Evolutionary conservation across 2,797 vertebrate species (phyloP).

Genomic region (Carapus acus): DNA sequence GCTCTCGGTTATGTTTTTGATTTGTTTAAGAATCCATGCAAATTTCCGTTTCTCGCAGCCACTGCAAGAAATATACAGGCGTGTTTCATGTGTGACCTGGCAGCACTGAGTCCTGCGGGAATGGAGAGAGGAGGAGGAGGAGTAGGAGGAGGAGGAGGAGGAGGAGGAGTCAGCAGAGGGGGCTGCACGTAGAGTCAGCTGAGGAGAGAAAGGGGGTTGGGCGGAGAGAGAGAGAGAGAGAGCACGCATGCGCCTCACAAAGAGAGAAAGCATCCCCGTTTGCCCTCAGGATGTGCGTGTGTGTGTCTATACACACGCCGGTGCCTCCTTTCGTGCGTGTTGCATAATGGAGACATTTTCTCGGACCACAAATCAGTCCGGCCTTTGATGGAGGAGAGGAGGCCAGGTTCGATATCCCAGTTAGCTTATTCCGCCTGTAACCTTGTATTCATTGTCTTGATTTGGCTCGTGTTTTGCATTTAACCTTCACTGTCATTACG

Average conservation of each 20-base stretch:
- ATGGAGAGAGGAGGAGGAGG: too few species aligned
- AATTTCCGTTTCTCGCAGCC: conserved; percentile 4
- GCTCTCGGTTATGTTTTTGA: too few species aligned
- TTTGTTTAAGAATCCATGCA: conserved; percentile 8
- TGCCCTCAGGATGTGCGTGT: conserved; percentile 43
- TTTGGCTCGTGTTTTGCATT: conserved; percentile 1
- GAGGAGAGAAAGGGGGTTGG: conserved; percentile 44
- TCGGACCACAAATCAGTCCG: conserved; percentile 44
- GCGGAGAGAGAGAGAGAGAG: conserved; percentile 15
- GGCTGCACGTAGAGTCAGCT: conserved; percentile 43
- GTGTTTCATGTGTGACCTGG: conserved; percentile 55
- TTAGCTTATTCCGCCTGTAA: conserved; percentile 34
- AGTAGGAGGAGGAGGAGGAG: too few species aligned
- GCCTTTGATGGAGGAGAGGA: conserved; percentile 44
- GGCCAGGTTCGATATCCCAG: conserved; percentile 46
- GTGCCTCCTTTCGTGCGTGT: conserved; percentile 43
- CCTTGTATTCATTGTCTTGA: conserved; percentile 21
- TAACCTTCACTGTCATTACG: background rate
- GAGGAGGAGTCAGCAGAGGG: too few species aligned
- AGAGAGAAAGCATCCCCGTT: conserved; percentile 38
- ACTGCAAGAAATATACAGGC: conserved; percentile 16
- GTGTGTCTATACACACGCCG: conserved; percentile 14
- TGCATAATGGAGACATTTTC: conserved; percentile 52
- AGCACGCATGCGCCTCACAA: conserved; percentile 34
- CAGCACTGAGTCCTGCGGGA: background rate